Percentiles rank a stretch among this genome's conserved stretches.
phyloP scores from a whole-genome alignment of 2,113 vertebrate genomes.

The Condylura cristata region DNA sequence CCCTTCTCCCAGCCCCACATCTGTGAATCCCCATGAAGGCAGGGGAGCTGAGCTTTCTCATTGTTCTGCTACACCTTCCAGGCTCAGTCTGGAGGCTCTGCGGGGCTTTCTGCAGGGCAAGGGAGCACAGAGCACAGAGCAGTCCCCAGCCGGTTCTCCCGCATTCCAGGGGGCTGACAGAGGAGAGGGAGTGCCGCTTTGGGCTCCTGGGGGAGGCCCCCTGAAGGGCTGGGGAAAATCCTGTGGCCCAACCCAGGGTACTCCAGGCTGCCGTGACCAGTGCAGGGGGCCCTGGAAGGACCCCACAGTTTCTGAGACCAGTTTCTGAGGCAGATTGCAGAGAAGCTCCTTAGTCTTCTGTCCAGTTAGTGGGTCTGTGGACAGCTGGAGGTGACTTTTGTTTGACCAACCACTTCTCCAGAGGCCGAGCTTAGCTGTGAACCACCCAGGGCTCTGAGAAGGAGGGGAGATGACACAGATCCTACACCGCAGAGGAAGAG shows the following conservation, averaged over 20 bases:
- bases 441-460: not conserved
- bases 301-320: not conserved
- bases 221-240: conserved; percentile 60
- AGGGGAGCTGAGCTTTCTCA: not conserved
- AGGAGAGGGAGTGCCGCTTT: conserved; percentile 67
- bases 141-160: conserved; percentile 63
- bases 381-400: not conserved
- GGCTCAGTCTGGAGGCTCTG: not conserved
- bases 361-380: not conserved
- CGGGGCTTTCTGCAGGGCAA: conserved; percentile 23
- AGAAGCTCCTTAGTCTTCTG: not conserved
- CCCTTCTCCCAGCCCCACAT: too few species aligned
- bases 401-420: not conserved
- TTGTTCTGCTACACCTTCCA: not conserved
- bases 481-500: not conserved
- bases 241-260: not conserved
- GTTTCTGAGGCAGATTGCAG: too few species aligned
- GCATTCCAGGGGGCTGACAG: conserved; percentile 71
- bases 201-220: conserved; percentile 50
- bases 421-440: not conserved
- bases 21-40: not conserved
- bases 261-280: not conserved
- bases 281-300: not conserved
- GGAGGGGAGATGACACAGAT: too few species aligned
- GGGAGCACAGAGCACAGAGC: conserved; percentile 53